Evolutionary conservation across 2,888 invertebrate species (phyloP).

Genomic region (Clanis bilineata): DNA sequence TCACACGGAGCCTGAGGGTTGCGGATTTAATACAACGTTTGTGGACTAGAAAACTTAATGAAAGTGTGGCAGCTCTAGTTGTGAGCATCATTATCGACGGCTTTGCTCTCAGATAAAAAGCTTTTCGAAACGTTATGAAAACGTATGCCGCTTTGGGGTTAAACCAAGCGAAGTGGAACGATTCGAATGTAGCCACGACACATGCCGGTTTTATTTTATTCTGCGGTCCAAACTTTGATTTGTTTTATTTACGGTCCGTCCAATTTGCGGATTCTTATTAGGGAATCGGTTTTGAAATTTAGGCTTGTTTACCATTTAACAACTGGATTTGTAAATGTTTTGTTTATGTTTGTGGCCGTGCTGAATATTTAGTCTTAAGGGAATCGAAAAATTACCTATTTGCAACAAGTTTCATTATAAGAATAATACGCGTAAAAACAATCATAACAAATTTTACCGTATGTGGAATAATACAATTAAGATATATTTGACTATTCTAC

Average conservation of each 20-base stretch:
- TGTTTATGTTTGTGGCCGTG: neutral
- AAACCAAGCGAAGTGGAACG: conserved; percentile 49
- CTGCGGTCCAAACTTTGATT: conserved; percentile 26
- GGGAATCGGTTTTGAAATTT: neutral
- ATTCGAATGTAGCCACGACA: conserved; percentile 37
- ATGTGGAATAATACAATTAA: too few species aligned
- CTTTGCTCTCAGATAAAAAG: conserved; percentile 68
- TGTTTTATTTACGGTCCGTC: conserved; percentile 16
- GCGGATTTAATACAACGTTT: conserved; percentile 57
- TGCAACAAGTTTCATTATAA: neutral
- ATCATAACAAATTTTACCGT: too few species aligned
- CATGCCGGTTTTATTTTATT: conserved; percentile 38
- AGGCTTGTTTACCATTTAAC: neutral
- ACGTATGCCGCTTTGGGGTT: conserved; percentile 67
- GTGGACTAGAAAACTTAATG: conserved; percentile 70
- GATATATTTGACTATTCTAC: too few species aligned
- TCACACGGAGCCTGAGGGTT: conserved; percentile 47
- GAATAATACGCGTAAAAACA: too few species aligned
- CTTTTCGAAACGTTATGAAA: conserved; percentile 59
- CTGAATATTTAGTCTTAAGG: neutral
- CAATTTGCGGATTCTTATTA: conserved; percentile 3
- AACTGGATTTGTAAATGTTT: neutral
- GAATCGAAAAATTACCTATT: neutral
- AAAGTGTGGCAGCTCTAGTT: conserved; percentile 63
- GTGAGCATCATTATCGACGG: conserved; percentile 72